Conservation (phyloP, 2,797 vertebrate species). For the Oceanodroma leucorhoa region DNA sequence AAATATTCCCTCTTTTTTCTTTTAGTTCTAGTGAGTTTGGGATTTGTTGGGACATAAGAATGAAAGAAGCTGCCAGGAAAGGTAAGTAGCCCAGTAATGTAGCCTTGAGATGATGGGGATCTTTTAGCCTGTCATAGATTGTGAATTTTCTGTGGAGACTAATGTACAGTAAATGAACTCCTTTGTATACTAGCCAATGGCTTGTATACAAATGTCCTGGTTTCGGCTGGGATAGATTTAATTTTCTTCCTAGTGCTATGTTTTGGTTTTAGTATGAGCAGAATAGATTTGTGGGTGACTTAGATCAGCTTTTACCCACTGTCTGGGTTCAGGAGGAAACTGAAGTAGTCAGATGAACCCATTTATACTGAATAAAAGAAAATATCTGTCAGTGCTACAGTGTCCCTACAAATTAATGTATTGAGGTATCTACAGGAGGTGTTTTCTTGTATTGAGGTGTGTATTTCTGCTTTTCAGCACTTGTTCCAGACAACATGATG, state of each 20-base stretch:
- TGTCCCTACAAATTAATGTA: not conserved
- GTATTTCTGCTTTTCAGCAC: not conserved
- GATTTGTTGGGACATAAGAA: not conserved
- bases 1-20: not conserved
- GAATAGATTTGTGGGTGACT: not conserved
- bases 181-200: not conserved
- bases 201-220: not conserved
- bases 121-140: not conserved
- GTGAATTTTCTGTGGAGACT: not conserved
- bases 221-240: no score
- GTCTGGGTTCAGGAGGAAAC: not conserved
- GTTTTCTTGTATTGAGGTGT: constrained; percentile 5
- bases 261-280: not conserved
- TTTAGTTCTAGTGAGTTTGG: not conserved
- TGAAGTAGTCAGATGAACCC: not conserved
- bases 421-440: constrained; percentile 14
- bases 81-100: not conserved
- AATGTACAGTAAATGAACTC: not conserved
- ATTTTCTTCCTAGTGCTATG: no score
- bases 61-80: not conserved
- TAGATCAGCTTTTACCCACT: not conserved
- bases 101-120: not conserved
- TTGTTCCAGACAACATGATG: not conserved
- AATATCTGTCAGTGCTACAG: not conserved
- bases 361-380: not conserved